Conservation (phyloP, 1,140 invertebrate genomes). For the Chionoecetes opilio region DNA sequence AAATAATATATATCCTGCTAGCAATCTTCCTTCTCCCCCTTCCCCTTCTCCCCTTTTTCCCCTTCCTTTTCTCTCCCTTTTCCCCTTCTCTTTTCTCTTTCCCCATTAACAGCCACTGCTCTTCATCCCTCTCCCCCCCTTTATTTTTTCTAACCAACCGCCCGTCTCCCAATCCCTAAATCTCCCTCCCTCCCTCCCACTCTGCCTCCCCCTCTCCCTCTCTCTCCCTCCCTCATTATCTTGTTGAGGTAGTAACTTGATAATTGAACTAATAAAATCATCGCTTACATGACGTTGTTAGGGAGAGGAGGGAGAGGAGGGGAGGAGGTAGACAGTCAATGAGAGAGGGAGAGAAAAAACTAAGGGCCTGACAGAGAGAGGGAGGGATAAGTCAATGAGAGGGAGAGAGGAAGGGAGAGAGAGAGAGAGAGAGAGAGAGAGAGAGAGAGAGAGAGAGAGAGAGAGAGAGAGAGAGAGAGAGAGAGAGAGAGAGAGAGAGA, state of each 20-base stretch:
- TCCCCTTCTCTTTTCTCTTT: neutral
- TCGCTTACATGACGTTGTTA: neutral
- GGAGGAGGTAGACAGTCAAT: neutral
- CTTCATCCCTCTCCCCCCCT: neutral
- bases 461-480: constrained; percentile 31
- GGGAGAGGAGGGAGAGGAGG: neutral
- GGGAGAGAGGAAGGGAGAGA: neutral
- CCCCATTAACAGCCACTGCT: neutral
- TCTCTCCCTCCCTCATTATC: neutral
- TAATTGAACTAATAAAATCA: constrained; percentile 47
- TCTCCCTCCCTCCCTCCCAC: neutral
- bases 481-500: constrained; percentile 45
- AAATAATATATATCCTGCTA: no score
- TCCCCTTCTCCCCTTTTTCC: neutral
- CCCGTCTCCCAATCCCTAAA: neutral
- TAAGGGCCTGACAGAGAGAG: neutral
- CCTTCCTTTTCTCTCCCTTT: constrained; percentile 22
- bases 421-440: constrained; percentile 36
- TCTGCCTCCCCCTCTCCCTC: neutral
- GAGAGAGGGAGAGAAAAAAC: neutral
- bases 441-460: constrained; percentile 21
- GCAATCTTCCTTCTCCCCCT: neutral
- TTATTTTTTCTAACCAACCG: neutral
- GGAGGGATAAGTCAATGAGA: neutral
- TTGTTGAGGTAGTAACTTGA: neutral